Base-by-base conservation (phyloP, 2,113 vertebrate species). In the Bucco capensis region DNA sequence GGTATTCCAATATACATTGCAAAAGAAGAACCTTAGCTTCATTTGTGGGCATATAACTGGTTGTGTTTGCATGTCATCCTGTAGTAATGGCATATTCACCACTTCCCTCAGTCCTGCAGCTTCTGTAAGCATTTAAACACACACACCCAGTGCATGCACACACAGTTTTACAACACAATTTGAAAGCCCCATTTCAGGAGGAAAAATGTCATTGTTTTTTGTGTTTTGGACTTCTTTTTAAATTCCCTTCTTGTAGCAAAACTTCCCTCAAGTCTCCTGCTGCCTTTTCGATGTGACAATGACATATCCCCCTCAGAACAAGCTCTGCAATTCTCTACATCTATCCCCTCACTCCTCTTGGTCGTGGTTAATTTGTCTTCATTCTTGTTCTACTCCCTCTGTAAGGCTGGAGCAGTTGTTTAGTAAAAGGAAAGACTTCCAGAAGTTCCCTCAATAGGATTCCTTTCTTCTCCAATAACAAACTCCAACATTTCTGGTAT, bases 131-230 rank as follows among this genome's bases (percentile, higher is more conserved):
- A 21, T 81, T 93, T 83, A 70, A 50, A 50, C 23, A 35, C 37
- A 31, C 11, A 28, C 13, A 18, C 7, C 4, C 44, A 1, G 0
- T 44, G 19, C 2, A 2, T 4, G 5, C 19, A 12, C 38, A 37
- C 3, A 1, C 2, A 4, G n/a, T 73, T 83, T 70, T 66, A 31
- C 33, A 79, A 49, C 19, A 31, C 6, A 24, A 2, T 76, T 56
- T 79, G 46, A 64, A 62, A 89, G 4, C 7, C 11, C 10, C 31
- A 10, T n/a, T 65, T 73, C 17, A 46, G 12, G 8, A 25, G 27
- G 5, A 9, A 12, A 54, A 5, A 10, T 40, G 58, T 53, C 25
- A n/a, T 28, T 6, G 3, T 3, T 1, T 21, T 17, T 65, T 73
- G 40, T 58, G 22, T 18, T 1, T 33, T 46, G n/a, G n/a, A n/a